Conservation (phyloP, 1,140 invertebrate genomes). For the Meteorus sp. region DNA sequence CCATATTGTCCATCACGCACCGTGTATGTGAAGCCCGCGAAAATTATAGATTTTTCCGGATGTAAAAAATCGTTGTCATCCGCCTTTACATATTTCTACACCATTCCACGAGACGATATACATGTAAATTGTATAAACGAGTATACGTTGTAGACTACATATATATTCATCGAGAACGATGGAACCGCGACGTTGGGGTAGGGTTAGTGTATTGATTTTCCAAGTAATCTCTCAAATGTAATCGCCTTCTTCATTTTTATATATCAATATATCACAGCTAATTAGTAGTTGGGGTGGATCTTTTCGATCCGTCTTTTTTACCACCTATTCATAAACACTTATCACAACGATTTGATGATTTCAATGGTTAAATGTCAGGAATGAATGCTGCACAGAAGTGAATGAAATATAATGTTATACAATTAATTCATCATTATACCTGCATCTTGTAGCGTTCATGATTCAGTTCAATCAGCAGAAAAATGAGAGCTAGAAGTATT, state of each 20-base stretch:
- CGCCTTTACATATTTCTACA: background rate
- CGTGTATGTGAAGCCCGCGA: background rate
- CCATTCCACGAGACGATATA: background rate
- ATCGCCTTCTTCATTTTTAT: constrained; percentile 13
- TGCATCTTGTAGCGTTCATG: background rate
- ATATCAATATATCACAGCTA: constrained; percentile 1
- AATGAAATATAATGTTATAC: too few relatives aligned
- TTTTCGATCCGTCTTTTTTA: background rate
- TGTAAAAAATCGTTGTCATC: too few relatives aligned
- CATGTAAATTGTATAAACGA: too few relatives aligned
- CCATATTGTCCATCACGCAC: background rate
- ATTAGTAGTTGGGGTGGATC: background rate
- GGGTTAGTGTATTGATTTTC: constrained; percentile 55
- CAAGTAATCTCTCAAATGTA: constrained; percentile 39
- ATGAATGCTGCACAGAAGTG: too few relatives aligned
- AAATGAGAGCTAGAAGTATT: too few relatives aligned
- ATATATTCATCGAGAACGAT: constrained; percentile 2
- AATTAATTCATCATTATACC: too few relatives aligned
- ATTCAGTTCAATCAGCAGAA: background rate
- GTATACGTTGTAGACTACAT: too few relatives aligned
- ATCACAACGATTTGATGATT: too few relatives aligned
- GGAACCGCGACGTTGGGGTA: constrained; percentile 17
- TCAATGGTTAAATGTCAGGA: too few relatives aligned
- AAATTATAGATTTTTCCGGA: too few relatives aligned
- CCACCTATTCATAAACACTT: background rate